These are phyloP conservation scores for Probosciger aterrimus DNA, from an alignment of 2,113 vertebrate species.

Conservation along the genomic window DNA sequence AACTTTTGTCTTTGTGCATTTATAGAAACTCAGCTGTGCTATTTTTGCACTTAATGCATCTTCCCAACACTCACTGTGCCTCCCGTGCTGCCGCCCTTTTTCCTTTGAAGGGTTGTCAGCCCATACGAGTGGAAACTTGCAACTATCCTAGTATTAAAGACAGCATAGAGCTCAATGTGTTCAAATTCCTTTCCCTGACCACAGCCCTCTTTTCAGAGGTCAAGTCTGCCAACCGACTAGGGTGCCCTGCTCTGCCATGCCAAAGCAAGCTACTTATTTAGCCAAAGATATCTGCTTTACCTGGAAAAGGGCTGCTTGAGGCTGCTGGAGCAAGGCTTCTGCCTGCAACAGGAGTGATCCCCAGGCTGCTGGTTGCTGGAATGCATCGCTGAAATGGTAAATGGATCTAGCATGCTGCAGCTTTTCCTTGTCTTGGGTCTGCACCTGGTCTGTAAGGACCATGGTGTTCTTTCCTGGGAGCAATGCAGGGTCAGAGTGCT, in stretches of 20 bases:
- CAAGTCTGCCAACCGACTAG: not conserved
- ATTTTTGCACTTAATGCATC: not conserved
- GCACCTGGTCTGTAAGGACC: fast-evolving
- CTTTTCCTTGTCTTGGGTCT: not conserved
- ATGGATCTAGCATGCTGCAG: not conserved
- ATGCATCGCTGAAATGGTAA: fast-evolving
- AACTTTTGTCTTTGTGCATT: not conserved
- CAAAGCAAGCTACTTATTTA: constrained; percentile 3
- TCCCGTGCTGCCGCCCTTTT: not conserved
- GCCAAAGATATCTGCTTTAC: constrained; percentile 12
- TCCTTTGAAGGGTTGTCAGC: not conserved
- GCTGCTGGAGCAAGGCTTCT: not conserved
- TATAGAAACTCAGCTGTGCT: not conserved
- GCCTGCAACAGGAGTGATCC: not conserved
- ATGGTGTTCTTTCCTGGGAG: not conserved
- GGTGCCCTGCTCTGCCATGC: not conserved
- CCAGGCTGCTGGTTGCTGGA: not conserved
- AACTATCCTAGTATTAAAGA: not conserved
- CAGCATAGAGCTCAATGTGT: not conserved
- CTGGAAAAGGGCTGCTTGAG: not conserved
- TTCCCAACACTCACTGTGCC: not conserved
- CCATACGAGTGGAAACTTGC: not conserved
- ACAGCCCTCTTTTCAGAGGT: not conserved
- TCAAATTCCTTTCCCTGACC: constrained; percentile 34
- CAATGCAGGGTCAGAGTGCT: fast-evolving